Evolutionary conservation across 2,113 vertebrate genomes (phyloP), one percentile per base, ranked within the genome.

Genomic region (Danionella cerebrum): DNA sequence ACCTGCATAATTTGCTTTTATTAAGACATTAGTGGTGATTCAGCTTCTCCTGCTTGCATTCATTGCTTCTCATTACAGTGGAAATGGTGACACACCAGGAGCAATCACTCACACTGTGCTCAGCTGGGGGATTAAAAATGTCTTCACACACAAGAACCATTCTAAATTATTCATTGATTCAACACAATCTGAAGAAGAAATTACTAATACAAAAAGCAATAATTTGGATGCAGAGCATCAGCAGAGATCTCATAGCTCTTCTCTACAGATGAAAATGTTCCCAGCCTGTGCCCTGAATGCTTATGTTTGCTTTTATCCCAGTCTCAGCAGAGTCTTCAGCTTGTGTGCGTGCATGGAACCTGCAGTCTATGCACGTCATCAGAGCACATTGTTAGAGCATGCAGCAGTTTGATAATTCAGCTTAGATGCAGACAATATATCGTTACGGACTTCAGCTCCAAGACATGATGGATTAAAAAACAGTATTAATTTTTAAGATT

Each of bases 301-400:
- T 7, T 33, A 35, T 55, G 12, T 12, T 66, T 22, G 51, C 67
- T 44, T 35, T 65, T 39, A 12, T 39, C 50, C 53, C n/a, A 21
- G 11, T 44, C 13, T 68, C 53, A 58, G 65, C 52, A 57, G 53
- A 66, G 24, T 9, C 36, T 50, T 31, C 52, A 25, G 53, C 31
- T 21, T 48, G 42, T 14, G 44, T 35, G 42, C 38, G 18, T 16
- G 42, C 21, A 31, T 25, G 36, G 39, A 29, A 25, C 67, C 50
- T 41, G 62, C 47, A 70, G 60, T 54, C 62, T 7, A 16, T 48
- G 67, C 67, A 74, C 67, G 72, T 70, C 54, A 21, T 60, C 59
- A 71, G 44, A 38, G 29, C 39, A 50, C 36, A 38, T 21, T 31
- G 52, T 35, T 45, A 59, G 6, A 12, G 38, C 66, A 24, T 27